These are phyloP conservation scores for Aptenodytes patagonicus DNA, from an alignment of 2,113 vertebrate genomes.

Conservation along the genomic window DNA sequence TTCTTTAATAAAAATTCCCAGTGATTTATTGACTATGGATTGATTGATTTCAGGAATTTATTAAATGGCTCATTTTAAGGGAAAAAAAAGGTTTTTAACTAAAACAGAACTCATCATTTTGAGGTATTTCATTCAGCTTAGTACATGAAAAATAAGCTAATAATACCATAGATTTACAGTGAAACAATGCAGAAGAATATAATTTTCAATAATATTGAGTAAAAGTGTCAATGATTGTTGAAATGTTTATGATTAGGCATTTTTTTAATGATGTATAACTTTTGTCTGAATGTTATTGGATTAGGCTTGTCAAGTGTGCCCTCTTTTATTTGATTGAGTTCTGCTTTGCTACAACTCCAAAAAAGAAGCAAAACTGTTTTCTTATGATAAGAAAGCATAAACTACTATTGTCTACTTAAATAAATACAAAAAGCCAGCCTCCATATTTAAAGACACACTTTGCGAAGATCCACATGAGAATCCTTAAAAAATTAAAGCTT, in stretches of 20 bases:
- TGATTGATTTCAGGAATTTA: neutral
- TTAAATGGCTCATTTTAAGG: neutral
- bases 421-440: neutral
- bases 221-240: neutral
- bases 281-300: neutral
- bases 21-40: neutral
- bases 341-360: neutral
- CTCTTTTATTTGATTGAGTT: neutral
- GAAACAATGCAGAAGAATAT: neutral
- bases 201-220: neutral
- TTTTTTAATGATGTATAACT: neutral
- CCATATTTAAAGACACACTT: neutral
- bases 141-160: neutral
- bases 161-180: neutral
- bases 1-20: neutral
- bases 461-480: neutral
- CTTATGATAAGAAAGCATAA: neutral
- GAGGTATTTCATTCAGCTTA: neutral
- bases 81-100: neutral
- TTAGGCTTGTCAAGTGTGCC: neutral
- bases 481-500: neutral
- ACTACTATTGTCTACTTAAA: neutral
- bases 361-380: neutral
- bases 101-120: neutral
- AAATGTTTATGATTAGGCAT: neutral